These are phyloP conservation scores for Melanostoma mellinum DNA, from an alignment of 2,888 invertebrate genomes.

Conservation along the genomic window DNA sequence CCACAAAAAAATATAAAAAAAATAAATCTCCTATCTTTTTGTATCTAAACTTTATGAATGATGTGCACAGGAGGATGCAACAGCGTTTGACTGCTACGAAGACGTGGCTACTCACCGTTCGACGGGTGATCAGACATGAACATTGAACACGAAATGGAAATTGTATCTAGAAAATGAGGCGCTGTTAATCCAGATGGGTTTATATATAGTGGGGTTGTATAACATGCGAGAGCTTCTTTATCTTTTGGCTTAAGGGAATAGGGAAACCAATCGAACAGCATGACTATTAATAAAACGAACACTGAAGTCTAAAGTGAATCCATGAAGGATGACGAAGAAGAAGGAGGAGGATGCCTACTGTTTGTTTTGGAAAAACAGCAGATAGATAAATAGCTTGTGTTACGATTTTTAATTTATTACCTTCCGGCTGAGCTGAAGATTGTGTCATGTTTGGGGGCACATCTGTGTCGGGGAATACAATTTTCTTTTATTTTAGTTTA, in stretches of 20 bases:
- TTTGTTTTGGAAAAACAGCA: conserved; percentile 62
- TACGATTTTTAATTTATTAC: conserved; percentile 67
- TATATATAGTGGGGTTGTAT: conserved; percentile 42
- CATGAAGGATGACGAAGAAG: neutral
- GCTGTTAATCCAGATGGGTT: conserved; percentile 57
- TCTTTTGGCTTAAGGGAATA: conserved; percentile 36
- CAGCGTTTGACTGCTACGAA: conserved; percentile 30
- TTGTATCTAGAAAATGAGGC: conserved; percentile 43
- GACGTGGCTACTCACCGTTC: conserved; percentile 42
- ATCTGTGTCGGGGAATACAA: conserved; percentile 35
- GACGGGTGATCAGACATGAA: conserved; percentile 61
- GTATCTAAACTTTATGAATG: conserved; percentile 65
- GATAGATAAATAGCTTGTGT: conserved; percentile 61
- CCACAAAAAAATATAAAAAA: conserved; percentile 54
- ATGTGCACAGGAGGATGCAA: conserved; percentile 69
- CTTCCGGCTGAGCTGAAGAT: conserved; percentile 51
- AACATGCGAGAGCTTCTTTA: conserved; percentile 55
- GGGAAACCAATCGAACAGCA: conserved; percentile 40
- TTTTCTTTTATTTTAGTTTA: neutral
- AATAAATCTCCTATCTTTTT: conserved; percentile 41
- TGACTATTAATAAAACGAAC: conserved; percentile 64
- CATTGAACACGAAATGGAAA: conserved; percentile 68
- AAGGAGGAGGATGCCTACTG: conserved; percentile 22
- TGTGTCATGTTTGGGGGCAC: conserved; percentile 33
- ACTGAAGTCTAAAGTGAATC: neutral